Evolutionary conservation across 1,140 invertebrate species (phyloP).

Genomic region (Apis mellifera): Amel_HAv3.1 CM009937.2:10069001-10069500

Average conservation of each 20-base stretch:
- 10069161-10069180: constrained; percentile 65
- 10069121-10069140: constrained; percentile 37
- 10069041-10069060: constrained; percentile 43
- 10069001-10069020: background rate
- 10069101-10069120: constrained; percentile 57
- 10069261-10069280: constrained; percentile 31
- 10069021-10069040: constrained; percentile 57
- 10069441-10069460: too few species aligned
- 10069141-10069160: constrained; percentile 23
- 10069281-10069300: constrained; percentile 34
- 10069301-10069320: constrained; percentile 53
- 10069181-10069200: constrained; percentile 48
- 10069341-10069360: constrained; percentile 7
- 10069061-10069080: constrained; percentile 57
- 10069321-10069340: constrained; percentile 26
- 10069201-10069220: constrained; percentile 32
- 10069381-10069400: background rate
- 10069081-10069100: constrained; percentile 53
- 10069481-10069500: too few species aligned
- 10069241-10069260: constrained; percentile 52
- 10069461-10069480: too few species aligned
- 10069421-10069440: too few species aligned
- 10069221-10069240: constrained; percentile 46
- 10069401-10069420: too few species aligned
- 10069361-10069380: background rate